Conservation (phyloP, 2,113 vertebrate species). For the Cyanocitta stelleri region DNA sequence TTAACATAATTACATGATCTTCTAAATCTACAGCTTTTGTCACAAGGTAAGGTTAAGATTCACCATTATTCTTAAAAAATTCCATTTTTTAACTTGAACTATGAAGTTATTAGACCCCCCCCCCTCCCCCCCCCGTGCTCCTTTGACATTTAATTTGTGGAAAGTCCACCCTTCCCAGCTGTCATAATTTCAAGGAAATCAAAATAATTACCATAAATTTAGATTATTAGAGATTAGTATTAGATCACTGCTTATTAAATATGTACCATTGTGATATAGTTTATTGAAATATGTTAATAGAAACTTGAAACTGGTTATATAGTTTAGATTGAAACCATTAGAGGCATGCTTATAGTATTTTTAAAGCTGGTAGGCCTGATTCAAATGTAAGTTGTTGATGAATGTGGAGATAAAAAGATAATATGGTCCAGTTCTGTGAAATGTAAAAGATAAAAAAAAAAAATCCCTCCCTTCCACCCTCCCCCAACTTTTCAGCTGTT, state of each 20-base stretch:
- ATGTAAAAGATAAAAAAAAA: not conserved
- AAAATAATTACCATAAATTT: not conserved
- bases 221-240: not conserved
- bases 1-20: not conserved
- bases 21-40: not conserved
- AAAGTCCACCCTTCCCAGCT: not conserved
- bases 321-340: not conserved
- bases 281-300: not conserved
- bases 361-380: not conserved
- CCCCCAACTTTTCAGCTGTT: not conserved
- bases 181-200: not conserved
- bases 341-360: not conserved
- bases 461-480: not conserved
- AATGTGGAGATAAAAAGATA: not conserved
- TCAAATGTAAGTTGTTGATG: not conserved
- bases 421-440: not conserved
- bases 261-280: not conserved
- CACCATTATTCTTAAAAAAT: not conserved
- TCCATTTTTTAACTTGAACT: not conserved
- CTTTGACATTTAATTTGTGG: not conserved
- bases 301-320: not conserved
- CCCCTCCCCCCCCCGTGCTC: fast-evolving
- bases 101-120: not conserved
- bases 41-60: not conserved
- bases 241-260: not conserved